Base-by-base conservation (phyloP, 1,140 invertebrate genomes). In the Caenorhabditis briggsae region DNA sequence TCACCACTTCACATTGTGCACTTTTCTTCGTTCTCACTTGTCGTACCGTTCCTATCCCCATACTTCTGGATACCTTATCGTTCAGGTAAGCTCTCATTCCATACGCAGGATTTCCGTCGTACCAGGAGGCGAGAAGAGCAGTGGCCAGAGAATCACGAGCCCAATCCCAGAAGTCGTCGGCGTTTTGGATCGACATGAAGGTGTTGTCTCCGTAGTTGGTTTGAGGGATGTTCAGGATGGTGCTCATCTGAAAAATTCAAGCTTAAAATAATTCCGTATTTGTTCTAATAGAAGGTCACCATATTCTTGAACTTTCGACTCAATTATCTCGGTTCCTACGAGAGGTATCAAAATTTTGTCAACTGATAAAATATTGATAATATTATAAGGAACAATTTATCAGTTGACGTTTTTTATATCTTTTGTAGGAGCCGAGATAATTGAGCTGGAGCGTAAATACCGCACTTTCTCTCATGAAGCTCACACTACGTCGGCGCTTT, bases 21-120 rank as follows among this genome's bases (percentile, higher is more conserved):
- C 41, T 90, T 88, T 87, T 85, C 92, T 92, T 88, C 7, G 84
- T 88, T 82, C 93, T 89, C 1, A 93, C 88, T 88, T 94, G 93
- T 84, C 94, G 89, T 86, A 94, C 92, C 11, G 92, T 92, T 33
- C 93, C 93, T 88, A 93, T 94, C 41, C 94, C 93, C 91, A 94
- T 93, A 14, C 93, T 91, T 41, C 93, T 89, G 2, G 86, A 87
- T 33, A 88, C 88, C 55, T 93, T 93, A 89, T 94, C 93, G 86
- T 93, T 91, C 12, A 94, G 88, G 83, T 92, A 94, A 1, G 93
- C 93, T 64, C 93, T 87, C 70, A 93, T 90, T 83, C 91, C 90
- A 18, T 93, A 89, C 0, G 93, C 93, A 5, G 91, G 88, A 59
- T 92, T 89, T 50, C 91, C 89, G 88, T 94, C 94, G 89, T 94